phyloP scores from a whole-genome alignment of 1,140 invertebrate species.

The Megalopta genalis region DNA sequence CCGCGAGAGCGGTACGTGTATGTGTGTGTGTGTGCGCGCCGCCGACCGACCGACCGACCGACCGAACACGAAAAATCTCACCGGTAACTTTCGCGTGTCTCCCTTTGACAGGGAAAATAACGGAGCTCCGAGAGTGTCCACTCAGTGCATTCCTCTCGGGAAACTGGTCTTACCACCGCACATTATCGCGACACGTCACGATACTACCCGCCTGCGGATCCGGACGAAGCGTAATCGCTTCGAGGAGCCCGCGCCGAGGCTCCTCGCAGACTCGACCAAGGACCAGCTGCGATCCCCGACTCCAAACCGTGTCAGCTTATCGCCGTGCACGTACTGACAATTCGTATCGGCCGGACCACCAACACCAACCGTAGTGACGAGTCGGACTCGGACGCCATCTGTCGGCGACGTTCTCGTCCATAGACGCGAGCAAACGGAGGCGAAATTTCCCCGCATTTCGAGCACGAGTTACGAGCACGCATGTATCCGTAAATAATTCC shows the following conservation, averaged over 20 bases:
- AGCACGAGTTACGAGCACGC: no score
- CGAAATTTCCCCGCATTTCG: no score
- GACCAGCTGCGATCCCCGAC: background rate
- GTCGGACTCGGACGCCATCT: constrained; percentile 26
- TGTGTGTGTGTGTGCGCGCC: background rate
- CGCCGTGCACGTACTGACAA: constrained; percentile 53
- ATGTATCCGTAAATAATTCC: no score
- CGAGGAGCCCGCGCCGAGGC: constrained; percentile 19
- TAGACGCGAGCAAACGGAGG: background rate
- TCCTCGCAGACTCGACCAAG: background rate
- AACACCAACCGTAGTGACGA: background rate
- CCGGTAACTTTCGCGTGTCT: constrained; percentile 20
- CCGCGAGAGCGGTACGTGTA: background rate
- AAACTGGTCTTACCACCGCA: background rate
- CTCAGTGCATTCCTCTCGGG: background rate
- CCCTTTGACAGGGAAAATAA: constrained; percentile 35
- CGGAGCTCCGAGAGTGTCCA: background rate
- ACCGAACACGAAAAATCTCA: constrained; percentile 7
- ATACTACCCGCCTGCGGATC: background rate
- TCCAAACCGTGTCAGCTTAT: constrained; percentile 22
- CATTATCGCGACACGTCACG: background rate
- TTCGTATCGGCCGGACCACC: constrained; percentile 22
- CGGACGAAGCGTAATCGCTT: constrained; percentile 3
- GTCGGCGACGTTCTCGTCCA: background rate
- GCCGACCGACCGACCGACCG: background rate